Evolutionary conservation across 2,888 invertebrate genomes (phyloP), one percentile per base, ranked within the genome.

Genomic region (Meganola albula): DNA sequence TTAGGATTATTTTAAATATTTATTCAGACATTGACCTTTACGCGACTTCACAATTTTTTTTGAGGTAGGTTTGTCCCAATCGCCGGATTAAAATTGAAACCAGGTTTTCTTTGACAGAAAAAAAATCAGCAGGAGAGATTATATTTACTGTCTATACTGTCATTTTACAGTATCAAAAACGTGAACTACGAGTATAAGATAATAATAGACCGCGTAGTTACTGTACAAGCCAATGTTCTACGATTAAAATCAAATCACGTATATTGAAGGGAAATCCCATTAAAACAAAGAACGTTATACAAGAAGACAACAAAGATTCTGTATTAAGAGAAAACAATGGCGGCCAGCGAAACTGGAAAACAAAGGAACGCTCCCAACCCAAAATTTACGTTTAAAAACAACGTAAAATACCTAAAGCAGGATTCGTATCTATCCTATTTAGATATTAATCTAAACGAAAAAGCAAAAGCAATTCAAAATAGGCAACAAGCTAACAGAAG

Each of bases 401-500:
- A 82, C 75, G 77, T 77, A 83, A 64, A 83, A 83, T 85, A 82
- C 80, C 78, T 78, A 78, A 53, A 78, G 69, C 77, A 70, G 80
- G 79, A 79, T 78, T 77, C 76, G 79, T 83, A 85, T 85, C 85
- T 84, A 84, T 85, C 85, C 85, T 85, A 85, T 85, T 85, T 85
- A 85, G 85, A 85, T 85, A 85, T 85, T 85, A 85, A 85, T 85
- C 85, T 85, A 78, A 83, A 83, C 84, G 85, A 85, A 85, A 85
- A 83, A 85, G 84, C 84, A 83, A 82, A 78, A 79, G 84, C 84
- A 82, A 84, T 85, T 83, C 85, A 82, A 80, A 85, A 84, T 84
- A 83, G 85, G 84, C 84, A 82, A 85, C 84, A 84, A 85, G 84
- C 84, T 83, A 84, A 79, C 83, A 82, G 80, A 77, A 79, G 83